These are phyloP conservation scores for Drosophila parabipectinata DNA, from an alignment of 1,140 invertebrate species.

Conservation along the genomic window DNA sequence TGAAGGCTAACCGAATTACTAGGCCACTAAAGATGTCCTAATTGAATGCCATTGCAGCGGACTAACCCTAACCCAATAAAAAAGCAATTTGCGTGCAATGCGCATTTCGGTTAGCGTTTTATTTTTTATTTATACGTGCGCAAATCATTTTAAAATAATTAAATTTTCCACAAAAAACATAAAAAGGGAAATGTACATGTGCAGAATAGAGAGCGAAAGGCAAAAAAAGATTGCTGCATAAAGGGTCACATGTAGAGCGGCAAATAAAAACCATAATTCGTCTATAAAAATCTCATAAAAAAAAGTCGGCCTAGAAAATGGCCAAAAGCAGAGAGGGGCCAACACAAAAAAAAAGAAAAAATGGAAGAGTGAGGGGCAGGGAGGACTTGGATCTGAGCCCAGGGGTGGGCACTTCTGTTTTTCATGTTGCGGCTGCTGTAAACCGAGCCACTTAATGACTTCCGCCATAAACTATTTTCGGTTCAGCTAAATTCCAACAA, in stretches of 20 bases:
- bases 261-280: conserved; percentile 83
- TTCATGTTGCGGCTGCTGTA: conserved; percentile 82
- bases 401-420: conserved; percentile 75
- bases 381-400: conserved; percentile 24
- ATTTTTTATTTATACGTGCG: conserved; percentile 43
- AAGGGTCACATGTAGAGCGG: conserved; percentile 62
- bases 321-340: conserved; percentile 1
- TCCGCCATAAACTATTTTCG: conserved; percentile 83
- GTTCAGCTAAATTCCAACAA: conserved; percentile 83
- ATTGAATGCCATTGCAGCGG: conserved; percentile 65
- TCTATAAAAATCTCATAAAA: conserved; percentile 82
- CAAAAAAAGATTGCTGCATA: conserved; percentile 51
- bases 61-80: conserved; percentile 64
- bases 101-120: conserved; percentile 48
- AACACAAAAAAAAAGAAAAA: neutral
- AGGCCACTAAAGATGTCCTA: conserved; percentile 63
- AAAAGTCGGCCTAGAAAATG: conserved; percentile 62
- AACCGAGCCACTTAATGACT: conserved; percentile 82
- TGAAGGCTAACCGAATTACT: conserved; percentile 55
- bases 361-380: neutral
- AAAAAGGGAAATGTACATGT: conserved; percentile 17
- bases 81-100: conserved; percentile 62
- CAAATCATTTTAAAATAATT: conserved; percentile 81
- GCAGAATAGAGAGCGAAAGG: conserved; percentile 15
- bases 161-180: conserved; percentile 53